Evolutionary conservation across 2,797 vertebrate species (phyloP).

Genomic region (Takifugu rubripes): DNA sequence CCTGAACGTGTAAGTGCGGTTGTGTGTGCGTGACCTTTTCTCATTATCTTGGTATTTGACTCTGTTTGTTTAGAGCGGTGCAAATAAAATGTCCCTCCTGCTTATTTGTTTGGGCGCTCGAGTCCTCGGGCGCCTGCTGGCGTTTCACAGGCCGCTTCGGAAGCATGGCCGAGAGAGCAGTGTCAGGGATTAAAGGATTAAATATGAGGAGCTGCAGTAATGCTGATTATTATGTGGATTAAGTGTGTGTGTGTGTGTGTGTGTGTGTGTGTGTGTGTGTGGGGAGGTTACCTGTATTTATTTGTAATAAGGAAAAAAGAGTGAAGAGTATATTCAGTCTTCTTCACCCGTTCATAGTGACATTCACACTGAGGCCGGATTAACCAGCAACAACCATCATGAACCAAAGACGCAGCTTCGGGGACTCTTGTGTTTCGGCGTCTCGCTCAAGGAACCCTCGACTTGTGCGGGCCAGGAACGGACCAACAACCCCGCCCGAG

Average conservation of each 20-base stretch:
- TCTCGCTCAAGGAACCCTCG: no score
- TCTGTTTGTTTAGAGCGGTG: constrained; percentile 19
- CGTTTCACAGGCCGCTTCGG: constrained; percentile 13
- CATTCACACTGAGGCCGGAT: no score
- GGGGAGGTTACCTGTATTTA: background rate
- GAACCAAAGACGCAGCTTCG: no score
- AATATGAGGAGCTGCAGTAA: constrained; percentile 31
- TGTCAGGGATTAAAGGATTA: constrained; percentile 36
- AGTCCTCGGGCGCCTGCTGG: background rate
- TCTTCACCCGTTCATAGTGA: no score
- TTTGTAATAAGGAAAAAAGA: background rate
- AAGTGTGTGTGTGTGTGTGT: background rate
- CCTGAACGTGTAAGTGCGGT: constrained; percentile 2
- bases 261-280: background rate
- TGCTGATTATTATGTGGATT: constrained; percentile 38
- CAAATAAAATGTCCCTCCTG: constrained; percentile 33
- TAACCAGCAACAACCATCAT: no score
- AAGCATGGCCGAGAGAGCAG: constrained; percentile 20
- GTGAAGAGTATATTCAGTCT: background rate
- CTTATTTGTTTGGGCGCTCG: constrained; percentile 12
- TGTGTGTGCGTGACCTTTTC: constrained; percentile 17
- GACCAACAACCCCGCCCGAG: no score
- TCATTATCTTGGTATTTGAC: constrained; percentile 14
- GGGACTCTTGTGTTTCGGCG: no score
- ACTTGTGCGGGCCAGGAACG: no score